A percentile compares a stretch with the other conserved stretches of the same genome.
phyloP scores from a whole-genome alignment of 2,888 invertebrate species.

The Acrocera orbiculus region DNA sequence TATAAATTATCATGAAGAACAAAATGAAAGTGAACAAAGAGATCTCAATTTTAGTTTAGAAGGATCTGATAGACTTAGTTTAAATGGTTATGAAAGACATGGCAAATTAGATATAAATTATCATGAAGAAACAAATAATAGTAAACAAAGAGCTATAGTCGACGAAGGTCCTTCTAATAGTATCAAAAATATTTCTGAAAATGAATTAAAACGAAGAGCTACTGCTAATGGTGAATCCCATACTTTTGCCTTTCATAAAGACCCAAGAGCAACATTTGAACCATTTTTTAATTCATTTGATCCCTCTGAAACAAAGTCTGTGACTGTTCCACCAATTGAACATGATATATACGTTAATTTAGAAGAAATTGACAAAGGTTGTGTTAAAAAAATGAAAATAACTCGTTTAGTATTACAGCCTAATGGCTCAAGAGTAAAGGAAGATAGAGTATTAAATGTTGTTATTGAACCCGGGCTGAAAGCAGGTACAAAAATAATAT shows the following conservation, averaged over 20 bases:
- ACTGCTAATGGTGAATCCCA: too few relatives aligned
- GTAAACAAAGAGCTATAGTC: too few relatives aligned
- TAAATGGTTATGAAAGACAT: too few relatives aligned
- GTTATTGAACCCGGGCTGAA: conserved; percentile 97
- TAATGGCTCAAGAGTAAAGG: conserved; percentile 67
- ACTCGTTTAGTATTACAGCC: conserved; percentile 72
- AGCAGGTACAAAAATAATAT: conserved; percentile 93
- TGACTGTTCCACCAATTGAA: conserved; percentile 79
- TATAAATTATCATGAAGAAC: too few relatives aligned
- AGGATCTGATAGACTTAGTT: too few relatives aligned
- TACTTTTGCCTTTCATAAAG: conserved; percentile 94
- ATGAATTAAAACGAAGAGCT: too few relatives aligned
- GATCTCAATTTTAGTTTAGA: too few relatives aligned
- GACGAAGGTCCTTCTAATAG: too few relatives aligned
- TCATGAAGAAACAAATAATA: too few relatives aligned
- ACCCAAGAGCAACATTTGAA: conserved; percentile 90
- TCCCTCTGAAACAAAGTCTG: conserved; percentile 54
- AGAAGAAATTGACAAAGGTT: conserved; percentile 86
- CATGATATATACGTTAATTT: conserved; percentile 83
- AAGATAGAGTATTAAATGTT: conserved; percentile 88
- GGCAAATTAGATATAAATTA: too few relatives aligned
- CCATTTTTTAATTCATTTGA: conserved; percentile 94
- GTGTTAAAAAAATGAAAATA: conserved; percentile 98
- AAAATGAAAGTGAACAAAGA: too few relatives aligned
- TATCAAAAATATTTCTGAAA: too few relatives aligned